Conservation (phyloP, 1,140 invertebrate genomes). For the Ptiloglossa arizonensis region DNA sequence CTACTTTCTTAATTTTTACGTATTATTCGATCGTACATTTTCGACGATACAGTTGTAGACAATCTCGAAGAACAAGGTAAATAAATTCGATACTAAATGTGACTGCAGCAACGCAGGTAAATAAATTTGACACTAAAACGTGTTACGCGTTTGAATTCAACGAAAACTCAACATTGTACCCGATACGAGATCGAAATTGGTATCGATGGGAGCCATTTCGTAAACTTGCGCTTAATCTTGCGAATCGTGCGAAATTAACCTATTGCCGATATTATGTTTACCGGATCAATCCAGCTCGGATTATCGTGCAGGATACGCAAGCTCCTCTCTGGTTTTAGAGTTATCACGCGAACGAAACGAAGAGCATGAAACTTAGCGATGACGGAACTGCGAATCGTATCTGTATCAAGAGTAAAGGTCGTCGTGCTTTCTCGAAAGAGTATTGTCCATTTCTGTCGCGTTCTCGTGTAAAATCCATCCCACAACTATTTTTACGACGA, state of each 20-base stretch:
- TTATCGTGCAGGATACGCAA: slow-evolving; percentile 43
- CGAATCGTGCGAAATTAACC: slow-evolving; percentile 35
- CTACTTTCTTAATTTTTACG: too few species aligned
- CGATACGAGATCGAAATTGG: background rate
- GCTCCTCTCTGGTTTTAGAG: slow-evolving; percentile 23
- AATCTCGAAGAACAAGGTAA: too few species aligned
- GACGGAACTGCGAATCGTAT: background rate
- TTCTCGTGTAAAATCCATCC: slow-evolving; percentile 24
- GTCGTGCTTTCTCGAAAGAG: background rate
- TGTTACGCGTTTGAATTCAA: too few species aligned
- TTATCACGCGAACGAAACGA: slow-evolving; percentile 19
- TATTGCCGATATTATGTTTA: slow-evolving; percentile 44
- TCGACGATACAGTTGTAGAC: too few species aligned
- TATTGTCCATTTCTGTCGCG: background rate
- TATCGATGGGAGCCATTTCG: background rate
- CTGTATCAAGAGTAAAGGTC: background rate
- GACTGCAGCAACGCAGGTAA: too few species aligned
- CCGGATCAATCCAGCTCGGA: slow-evolving; percentile 44
- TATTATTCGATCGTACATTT: too few species aligned
- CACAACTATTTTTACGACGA: slow-evolving; percentile 31
- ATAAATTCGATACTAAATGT: too few species aligned
- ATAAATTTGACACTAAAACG: too few species aligned
- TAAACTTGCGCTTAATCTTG: slow-evolving; percentile 8
- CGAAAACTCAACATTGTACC: too few species aligned
- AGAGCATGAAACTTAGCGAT: background rate